Percentiles rank a stretch among this genome's conserved stretches.
These are phyloP conservation scores for Calyptomena viridis DNA, from an alignment of 2,113 vertebrate genomes.

Conservation along the genomic window DNA sequence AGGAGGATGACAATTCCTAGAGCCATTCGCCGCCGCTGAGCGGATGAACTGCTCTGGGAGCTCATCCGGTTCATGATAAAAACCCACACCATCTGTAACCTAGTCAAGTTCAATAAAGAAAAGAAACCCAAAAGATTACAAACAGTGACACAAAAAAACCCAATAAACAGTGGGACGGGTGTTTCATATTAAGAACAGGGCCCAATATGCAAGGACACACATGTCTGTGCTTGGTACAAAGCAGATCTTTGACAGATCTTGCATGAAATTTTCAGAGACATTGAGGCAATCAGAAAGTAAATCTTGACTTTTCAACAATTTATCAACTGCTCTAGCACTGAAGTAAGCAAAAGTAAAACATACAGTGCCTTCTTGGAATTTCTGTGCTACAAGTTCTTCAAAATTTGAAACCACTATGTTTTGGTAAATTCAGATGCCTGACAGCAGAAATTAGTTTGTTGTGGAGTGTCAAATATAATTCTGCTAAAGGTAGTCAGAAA, in stretches of 20 bases:
- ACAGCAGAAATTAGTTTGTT: neutral
- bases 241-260: neutral
- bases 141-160: neutral
- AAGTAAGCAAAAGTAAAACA: neutral
- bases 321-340: neutral
- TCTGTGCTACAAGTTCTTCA: neutral
- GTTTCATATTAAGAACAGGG: neutral
- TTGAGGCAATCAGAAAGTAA: neutral
- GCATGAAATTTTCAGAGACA: neutral
- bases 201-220: neutral
- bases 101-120: slow-evolving; percentile 8
- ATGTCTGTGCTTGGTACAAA: neutral
- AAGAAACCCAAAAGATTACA: neutral
- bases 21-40: slow-evolving; percentile 87
- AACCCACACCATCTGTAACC: slow-evolving; percentile 86
- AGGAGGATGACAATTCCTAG: slow-evolving; percentile 92
- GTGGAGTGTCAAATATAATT: neutral
- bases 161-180: neutral
- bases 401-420: neutral
- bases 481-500: neutral
- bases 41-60: slow-evolving; percentile 82
- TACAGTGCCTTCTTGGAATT: neutral
- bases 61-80: slow-evolving; percentile 93
- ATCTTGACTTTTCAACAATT: neutral
- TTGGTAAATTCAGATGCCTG: neutral